Evolutionary conservation across 1,140 invertebrate species (phyloP).

Genomic region (Pogonomyrmex californicus): DNA sequence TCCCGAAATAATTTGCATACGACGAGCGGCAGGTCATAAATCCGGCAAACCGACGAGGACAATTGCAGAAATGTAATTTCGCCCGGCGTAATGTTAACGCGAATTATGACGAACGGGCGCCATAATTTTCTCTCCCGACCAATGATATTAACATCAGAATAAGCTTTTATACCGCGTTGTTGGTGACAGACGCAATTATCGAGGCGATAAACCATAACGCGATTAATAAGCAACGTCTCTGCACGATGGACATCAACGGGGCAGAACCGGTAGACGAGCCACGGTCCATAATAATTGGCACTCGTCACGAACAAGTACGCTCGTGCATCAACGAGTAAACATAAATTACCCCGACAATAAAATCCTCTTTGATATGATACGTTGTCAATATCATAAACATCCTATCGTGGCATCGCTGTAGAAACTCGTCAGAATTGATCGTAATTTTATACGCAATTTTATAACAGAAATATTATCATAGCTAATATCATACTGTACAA

Average conservation of each 20-base stretch:
- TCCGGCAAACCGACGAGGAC: slow-evolving; percentile 27
- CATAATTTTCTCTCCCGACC: slow-evolving; percentile 65
- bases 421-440: not conserved
- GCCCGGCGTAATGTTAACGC: slow-evolving; percentile 26
- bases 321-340: slow-evolving; percentile 25
- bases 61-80: slow-evolving; percentile 60
- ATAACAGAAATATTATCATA: too few relatives aligned
- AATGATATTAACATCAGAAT: slow-evolving; percentile 65
- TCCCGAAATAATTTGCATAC: slow-evolving; percentile 53
- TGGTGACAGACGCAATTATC: slow-evolving; percentile 66
- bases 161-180: slow-evolving; percentile 56
- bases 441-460: not conserved
- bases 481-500: too few relatives aligned
- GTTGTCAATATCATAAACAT: slow-evolving; percentile 33
- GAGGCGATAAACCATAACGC: slow-evolving; percentile 75
- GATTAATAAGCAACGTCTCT: slow-evolving; percentile 68
- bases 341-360: slow-evolving; percentile 51
- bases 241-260: slow-evolving; percentile 10
- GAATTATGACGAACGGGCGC: slow-evolving; percentile 11
- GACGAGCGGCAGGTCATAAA: slow-evolving; percentile 36
- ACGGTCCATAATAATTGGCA: slow-evolving; percentile 43
- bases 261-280: slow-evolving; percentile 36
- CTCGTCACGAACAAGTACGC: slow-evolving; percentile 31
- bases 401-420: not conserved
- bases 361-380: slow-evolving; percentile 30